Evolutionary conservation across 2,113 vertebrate species (phyloP), one percentile per base, ranked within the genome.

Genomic region (Callaeas wilsoni): DNA sequence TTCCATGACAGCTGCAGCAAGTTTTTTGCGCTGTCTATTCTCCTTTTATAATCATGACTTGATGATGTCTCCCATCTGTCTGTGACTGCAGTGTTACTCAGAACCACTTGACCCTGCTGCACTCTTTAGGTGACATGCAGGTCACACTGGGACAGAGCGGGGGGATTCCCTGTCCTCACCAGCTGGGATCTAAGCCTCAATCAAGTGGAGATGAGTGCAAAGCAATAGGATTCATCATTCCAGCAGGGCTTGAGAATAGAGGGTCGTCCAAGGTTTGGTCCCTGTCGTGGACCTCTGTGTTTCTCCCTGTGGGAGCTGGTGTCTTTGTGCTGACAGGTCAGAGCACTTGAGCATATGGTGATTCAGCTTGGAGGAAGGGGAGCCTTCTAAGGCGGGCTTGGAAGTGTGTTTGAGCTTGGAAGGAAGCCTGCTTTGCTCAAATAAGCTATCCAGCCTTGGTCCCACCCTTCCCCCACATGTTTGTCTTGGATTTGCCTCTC

Each of bases 1-100:
- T 96, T 94, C 84, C 41, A 53, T 74, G 95, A 97, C 94, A 96
- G 96, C 94, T 95, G 95, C 93, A 90, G 79, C 69, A 81, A 96
- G 19, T 42, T 93, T 73, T 94, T 94, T 94, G 96, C 76, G 30
- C 95, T 96, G 96, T 96, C 95, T 94, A 14, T 96, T 96, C 60
- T 95, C 86, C 91, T 75, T 92, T 90, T 93, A 74, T 85, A 96
- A 91, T 77, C 90, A 76, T 87, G 75, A 75, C 71, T 94, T 96
- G 76, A 80, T 94, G 68, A 88, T 85, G 65, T 96, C 84, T 96
- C 94, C 93, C 92, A 79, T 92, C 80, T 87, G 71, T 90, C 84
- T 96, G 88, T 96, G 96, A 96, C 94, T 89, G 91, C 79, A 69
- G 64, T 42, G 89, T 92, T 95, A 70, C 49, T 96, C 57, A 84